Evolutionary conservation across 2,113 vertebrate genomes (phyloP).

Genomic region (Oryzias melastigma): DNA sequence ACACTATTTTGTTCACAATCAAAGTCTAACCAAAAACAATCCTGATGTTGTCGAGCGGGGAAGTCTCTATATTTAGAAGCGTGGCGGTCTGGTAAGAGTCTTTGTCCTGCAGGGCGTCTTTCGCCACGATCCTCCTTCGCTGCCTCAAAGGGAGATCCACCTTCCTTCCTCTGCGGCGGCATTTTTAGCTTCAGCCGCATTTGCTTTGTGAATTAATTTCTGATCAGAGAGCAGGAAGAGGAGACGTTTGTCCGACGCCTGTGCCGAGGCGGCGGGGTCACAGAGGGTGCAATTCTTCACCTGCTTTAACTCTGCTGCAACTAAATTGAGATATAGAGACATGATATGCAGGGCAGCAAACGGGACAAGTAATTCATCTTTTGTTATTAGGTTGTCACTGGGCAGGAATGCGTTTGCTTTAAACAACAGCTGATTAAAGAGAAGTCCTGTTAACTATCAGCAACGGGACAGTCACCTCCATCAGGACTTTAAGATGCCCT

Average conservation of each 20-base stretch:
- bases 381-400: not conserved
- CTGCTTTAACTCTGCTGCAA: not conserved
- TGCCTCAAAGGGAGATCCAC: conserved; percentile 39
- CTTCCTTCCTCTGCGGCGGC: conserved; percentile 53
- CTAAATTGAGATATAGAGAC: too few species aligned
- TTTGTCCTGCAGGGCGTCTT: conserved; percentile 31
- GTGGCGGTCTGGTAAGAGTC: conserved; percentile 20
- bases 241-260: not conserved
- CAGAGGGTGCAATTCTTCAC: not conserved
- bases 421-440: not conserved
- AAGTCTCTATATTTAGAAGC: conserved; percentile 52
- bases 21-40: conserved; percentile 22
- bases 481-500: not conserved
- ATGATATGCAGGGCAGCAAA: not conserved
- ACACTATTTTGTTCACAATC: not conserved
- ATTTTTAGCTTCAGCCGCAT: conserved; percentile 8
- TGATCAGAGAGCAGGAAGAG: not conserved
- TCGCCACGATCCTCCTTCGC: conserved; percentile 20
- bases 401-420: not conserved
- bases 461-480: not conserved
- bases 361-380: not conserved
- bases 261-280: not conserved
- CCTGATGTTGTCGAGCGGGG: conserved; percentile 27
- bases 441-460: not conserved
- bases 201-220: conserved; percentile 5